Evolutionary conservation across 2,888 invertebrate species (phyloP), one percentile per base, ranked within the genome.

Genomic region (Amiota minor): DNA sequence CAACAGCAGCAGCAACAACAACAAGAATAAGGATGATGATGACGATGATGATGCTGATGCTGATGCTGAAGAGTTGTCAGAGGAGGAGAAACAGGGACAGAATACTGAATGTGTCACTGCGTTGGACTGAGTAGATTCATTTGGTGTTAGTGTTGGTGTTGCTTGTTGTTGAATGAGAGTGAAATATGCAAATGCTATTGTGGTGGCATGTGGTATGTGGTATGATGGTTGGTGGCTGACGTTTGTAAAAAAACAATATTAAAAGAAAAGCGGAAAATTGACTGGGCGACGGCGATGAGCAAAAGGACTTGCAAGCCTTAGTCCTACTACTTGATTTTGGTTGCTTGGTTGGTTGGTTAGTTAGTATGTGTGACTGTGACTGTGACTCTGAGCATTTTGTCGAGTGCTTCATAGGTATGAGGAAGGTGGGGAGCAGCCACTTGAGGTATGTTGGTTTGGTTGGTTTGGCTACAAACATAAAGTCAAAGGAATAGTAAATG

Each of bases 401-500:
- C n/a, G 20, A 47, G 65, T 65, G 65, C 35, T 35, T 23, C 18
- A n/a, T 18, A 35, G 8, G 64, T 12, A 16, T 45, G 64, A 16
- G 16, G 47, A 16, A 64, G 64, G 45, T 45, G 2, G 45, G 9
- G 12, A 20, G n/a, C 80, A 81, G 78, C 75, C 83, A 83, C 81
- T 82, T 81, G 83, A 82, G 81, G 81, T 77, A 82, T 81, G 81
- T 77, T 76, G 35, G 35, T 35, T 35, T 35, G 35, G 35, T 35
- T 35, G 35, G 35, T 6, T 35, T 35, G 77, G 79, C 73, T 75
- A 75, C 78, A 75, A 73, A 76, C 77, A 80, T 76, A 80, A 79
- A 80, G 76, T 79, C 77, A 80, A 79, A 80, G 76, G 82, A 78
- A 81, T 80, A 80, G 79, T 79, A 80, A 81, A 81, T 62, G 35